Evolutionary conservation across 2,888 invertebrate species (phyloP).

Genomic region (Leucozona laternaria): DNA sequence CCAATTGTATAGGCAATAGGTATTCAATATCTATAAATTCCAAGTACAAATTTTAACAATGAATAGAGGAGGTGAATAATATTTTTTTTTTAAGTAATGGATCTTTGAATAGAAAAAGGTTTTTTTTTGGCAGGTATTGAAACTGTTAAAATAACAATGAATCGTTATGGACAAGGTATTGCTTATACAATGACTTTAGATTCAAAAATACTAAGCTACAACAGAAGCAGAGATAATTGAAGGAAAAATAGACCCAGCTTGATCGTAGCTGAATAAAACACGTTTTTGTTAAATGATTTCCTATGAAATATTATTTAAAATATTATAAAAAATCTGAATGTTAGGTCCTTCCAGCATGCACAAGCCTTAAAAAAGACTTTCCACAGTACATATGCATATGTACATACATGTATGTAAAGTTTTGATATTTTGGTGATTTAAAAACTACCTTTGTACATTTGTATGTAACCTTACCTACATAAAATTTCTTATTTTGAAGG

Average conservation of each 20-base stretch:
- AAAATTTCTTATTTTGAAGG: no score
- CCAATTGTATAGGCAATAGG: neutral
- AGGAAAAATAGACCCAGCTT: constrained; percentile 1
- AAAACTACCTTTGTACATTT: no score
- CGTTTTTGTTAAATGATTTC: neutral
- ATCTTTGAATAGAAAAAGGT: neutral
- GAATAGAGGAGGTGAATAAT: neutral
- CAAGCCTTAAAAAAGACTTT: no score
- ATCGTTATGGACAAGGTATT: neutral
- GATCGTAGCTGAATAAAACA: neutral
- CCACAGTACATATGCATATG: no score
- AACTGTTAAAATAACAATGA: neutral
- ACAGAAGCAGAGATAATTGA: neutral
- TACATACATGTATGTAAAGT: no score
- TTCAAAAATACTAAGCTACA: neutral
- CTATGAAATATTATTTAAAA: no score
- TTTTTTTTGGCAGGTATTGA: neutral
- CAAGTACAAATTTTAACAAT: neutral
- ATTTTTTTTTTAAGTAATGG: neutral
- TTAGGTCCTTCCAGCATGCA: no score
- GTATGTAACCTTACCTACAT: no score
- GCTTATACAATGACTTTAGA: constrained; percentile 1
- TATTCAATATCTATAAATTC: neutral
- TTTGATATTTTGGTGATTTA: no score
- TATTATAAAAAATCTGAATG: no score